Base-by-base conservation (phyloP, 1,140 invertebrate genomes). In the Asbolus verrucosus region DNA sequence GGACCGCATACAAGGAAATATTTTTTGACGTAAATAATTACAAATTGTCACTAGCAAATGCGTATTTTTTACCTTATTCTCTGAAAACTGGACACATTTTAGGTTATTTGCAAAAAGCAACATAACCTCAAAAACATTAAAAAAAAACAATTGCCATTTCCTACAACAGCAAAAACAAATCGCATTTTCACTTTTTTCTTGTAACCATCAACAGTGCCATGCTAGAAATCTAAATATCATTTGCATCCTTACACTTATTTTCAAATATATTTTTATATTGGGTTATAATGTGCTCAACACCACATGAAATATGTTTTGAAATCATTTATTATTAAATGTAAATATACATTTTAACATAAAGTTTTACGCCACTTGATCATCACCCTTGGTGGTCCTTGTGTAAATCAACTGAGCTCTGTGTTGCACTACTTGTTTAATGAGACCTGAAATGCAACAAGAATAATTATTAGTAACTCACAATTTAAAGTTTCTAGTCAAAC, bases 321-420 rank as follows among this genome's bases (percentile, higher is more conserved):
- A 65, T 46, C 46, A 38, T 39, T 65, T 65, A 43, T 62, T 69
- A 68, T 71, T 67, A 60, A 50, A 60, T 54, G 31, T 59, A 71
- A 61, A 30, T 38, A 71, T 67, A 73, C 63, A 62, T 65, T 63
- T 73, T 67, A 66, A 50, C 60, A 41, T 75, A 66, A 46, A 31
- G 65, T 67, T 43, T 84, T 85, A 87, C 24, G 83, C 78, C 38
- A 79, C 84, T 39, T 84, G 85, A 81, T 95, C 94, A 81, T 97
- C 95, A 78, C 90, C 94, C 85, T 98, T 98, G 41, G 95, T 98
- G 33, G 94, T 92, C 80, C 98, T 89, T 24, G 97, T 99, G 87
- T 98, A 99, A 77, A 99, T 98, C 38, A 98, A 85, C 84, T 99
- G 98, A 31, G 95, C 93, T 85, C 95, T 94, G 85, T 99, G 97